Percentiles rank a stretch among this genome's conserved stretches.
These are phyloP conservation scores for Ageneiosus marmoratus DNA, from an alignment of 2,113 vertebrate genomes.

Conservation along the genomic window DNA sequence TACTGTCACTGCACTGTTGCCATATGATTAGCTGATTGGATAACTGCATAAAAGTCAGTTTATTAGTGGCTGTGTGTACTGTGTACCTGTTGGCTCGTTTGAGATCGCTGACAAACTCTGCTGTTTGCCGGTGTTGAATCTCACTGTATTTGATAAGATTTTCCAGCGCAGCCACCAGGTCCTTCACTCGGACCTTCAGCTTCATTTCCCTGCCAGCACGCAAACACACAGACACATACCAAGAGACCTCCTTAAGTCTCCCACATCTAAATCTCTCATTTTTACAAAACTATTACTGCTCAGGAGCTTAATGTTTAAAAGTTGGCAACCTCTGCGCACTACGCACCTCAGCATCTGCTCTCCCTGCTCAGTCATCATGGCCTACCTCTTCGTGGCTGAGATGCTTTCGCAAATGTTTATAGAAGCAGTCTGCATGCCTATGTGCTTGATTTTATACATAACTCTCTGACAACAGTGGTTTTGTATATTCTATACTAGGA, in stretches of 20 bases:
- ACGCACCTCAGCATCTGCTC: too few species aligned
- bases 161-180: constrained; percentile 83
- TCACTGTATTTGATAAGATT: constrained; percentile 87
- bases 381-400: too few species aligned
- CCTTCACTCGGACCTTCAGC: constrained; percentile 82
- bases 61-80: neutral
- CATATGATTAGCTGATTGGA: neutral
- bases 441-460: too few species aligned
- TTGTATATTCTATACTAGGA: too few species aligned
- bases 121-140: constrained; percentile 84
- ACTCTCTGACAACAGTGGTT: too few species aligned
- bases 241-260: neutral
- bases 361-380: too few species aligned
- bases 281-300: too few species aligned
- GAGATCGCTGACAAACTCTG: constrained; percentile 86
- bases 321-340: too few species aligned
- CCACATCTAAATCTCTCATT: too few species aligned
- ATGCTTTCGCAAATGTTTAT: too few species aligned
- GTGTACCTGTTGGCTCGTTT: constrained; percentile 87
- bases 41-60: neutral
- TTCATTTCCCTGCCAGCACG: constrained; percentile 82
- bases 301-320: too few species aligned
- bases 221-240: constrained; percentile 31
- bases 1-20: neutral
- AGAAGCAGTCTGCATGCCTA: too few species aligned